Base-by-base conservation (phyloP, 1,140 invertebrate genomes). In the Dinoponera quadriceps region DNA sequence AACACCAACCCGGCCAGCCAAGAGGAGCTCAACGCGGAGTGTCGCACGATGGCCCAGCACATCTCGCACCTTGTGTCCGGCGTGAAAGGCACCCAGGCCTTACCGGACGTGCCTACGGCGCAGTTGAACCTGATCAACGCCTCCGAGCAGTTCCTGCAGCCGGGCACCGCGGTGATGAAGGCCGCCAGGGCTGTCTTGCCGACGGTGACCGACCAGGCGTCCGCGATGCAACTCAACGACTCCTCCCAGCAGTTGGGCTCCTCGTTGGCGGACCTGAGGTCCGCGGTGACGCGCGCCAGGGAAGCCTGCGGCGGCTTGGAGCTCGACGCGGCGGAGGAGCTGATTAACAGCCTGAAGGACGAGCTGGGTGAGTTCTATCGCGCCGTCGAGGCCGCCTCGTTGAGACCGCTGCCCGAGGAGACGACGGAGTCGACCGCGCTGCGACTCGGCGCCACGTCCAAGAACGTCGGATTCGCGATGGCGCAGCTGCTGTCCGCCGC, bases 291-390 rank as follows among this genome's bases (percentile, higher is more conserved):
- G 66, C 96, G 98, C 33, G 97, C 98, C 0, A 96, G 98, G 86
- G 97, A 98, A 91, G 97, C 97, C 0, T 98, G 98, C 92, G 97
- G 97, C 84, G 97, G 97, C n/a, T 94, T 98, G 82, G 98, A 98
- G 90, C 92, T 97, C 60, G 97, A 98, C 86, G 97, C 97, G 0
- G 98, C 98, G 0, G 94, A 98, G 22, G 97, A 98, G 84, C 95
- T 98, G 22, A 97, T 99, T 38, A 95, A 96, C 3, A 96, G 96
- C 62, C 94, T 99, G 33, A 96, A 98, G 90, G 96, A 96, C 55
- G 98, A 99, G 90, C 93, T 99, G 0, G 95, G 96, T 14, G 97
- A 98, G 87, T 97, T 98, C 80, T 96, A 97, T 78, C 95, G 96
- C 83, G 97, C 97, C 0, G 97, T 97, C 0, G 93, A 96, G 5